These are phyloP conservation scores for Xenopus petersii DNA, from an alignment of 2,797 vertebrate species.

Conservation along the genomic window DNA sequence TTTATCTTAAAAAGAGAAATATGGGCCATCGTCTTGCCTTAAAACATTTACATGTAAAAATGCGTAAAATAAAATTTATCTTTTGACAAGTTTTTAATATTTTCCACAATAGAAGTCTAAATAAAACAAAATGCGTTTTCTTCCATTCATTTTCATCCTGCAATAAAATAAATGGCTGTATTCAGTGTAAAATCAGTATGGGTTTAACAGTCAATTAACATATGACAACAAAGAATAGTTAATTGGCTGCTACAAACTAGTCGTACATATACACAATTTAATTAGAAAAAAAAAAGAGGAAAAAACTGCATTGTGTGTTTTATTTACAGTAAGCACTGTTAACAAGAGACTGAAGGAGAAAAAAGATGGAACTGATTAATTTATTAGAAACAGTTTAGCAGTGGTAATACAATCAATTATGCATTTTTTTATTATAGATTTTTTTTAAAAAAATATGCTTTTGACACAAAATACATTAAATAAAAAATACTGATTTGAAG, in stretches of 20 bases:
- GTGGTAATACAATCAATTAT: not conserved
- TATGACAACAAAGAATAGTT: conserved; percentile 32
- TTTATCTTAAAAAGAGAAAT: not conserved
- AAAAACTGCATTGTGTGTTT: conserved; percentile 30
- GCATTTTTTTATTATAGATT: too few species aligned
- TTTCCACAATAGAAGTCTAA: too few species aligned
- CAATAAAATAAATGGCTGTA: conserved; percentile 33
- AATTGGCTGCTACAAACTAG: conserved; percentile 27
- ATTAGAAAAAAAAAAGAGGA: conserved; percentile 27
- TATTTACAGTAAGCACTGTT: conserved; percentile 49
- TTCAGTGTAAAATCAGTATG: conserved; percentile 20
- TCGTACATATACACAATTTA: conserved; percentile 49
- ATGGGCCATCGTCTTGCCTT: too few species aligned
- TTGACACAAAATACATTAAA: too few species aligned
- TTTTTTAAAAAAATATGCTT: too few species aligned
- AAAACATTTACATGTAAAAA: too few species aligned
- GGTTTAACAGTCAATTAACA: conserved; percentile 49
- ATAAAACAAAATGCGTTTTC: too few species aligned
- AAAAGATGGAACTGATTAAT: not conserved
- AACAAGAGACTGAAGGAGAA: conserved; percentile 20
- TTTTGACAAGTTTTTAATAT: too few species aligned
- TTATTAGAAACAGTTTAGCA: conserved; percentile 8
- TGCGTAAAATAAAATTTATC: too few species aligned
- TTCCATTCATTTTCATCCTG: conserved; percentile 41
- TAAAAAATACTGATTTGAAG: too few species aligned